Evolutionary conservation across 2,888 invertebrate genomes (phyloP).

Genomic region (Eustalomyia histrio): DNA sequence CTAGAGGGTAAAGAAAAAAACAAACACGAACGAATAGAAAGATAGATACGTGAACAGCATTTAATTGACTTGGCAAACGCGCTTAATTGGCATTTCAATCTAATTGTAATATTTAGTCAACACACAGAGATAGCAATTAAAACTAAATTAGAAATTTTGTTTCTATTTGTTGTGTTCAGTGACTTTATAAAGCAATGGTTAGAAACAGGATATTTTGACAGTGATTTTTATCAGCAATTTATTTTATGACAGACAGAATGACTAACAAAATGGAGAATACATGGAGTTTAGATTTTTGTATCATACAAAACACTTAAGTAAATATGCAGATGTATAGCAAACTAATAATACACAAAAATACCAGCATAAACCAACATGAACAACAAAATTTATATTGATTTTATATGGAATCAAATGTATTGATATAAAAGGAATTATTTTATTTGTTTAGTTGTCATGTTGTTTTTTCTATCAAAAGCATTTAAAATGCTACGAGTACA

Average conservation of each 20-base stretch:
- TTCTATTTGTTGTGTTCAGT: neutral
- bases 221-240: slow-evolving; percentile 27
- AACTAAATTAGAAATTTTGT: neutral
- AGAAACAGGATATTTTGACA: slow-evolving; percentile 25
- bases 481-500: neutral
- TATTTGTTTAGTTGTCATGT: neutral
- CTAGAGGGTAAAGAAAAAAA: neutral
- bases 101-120: slow-evolving; percentile 30
- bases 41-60: slow-evolving; percentile 1
- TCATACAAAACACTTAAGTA: neutral
- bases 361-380: neutral
- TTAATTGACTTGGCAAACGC: slow-evolving; percentile 48
- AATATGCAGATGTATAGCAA: neutral
- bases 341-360: neutral
- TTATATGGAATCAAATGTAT: neutral
- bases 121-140: neutral
- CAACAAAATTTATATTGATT: slow-evolving; percentile 1
- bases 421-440: neutral
- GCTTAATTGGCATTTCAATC: slow-evolving; percentile 48
- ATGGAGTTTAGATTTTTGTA: neutral
- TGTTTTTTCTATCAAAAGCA: neutral
- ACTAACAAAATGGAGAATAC: neutral
- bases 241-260: neutral
- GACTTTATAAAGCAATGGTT: slow-evolving; percentile 8
- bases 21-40: neutral